phyloP scores from a whole-genome alignment of 2,113 vertebrate species.

The Irena cyanogastra region DNA sequence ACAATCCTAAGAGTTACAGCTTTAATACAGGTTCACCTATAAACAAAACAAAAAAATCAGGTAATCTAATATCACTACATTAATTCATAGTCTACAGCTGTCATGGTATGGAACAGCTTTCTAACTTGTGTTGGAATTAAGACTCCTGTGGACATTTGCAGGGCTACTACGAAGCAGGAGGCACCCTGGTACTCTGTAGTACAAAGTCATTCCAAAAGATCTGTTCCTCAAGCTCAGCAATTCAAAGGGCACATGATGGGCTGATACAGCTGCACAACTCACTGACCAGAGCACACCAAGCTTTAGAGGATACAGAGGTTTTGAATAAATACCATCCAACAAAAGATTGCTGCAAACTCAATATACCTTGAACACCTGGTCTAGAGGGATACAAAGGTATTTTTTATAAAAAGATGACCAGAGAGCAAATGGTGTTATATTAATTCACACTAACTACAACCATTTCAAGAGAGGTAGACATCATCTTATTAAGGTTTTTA shows the following conservation, averaged over 20 bases:
- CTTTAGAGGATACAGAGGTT: not conserved
- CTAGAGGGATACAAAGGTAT: not conserved
- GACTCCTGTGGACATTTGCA: not conserved
- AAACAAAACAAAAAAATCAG: not conserved
- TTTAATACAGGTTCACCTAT: not conserved
- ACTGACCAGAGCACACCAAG: not conserved
- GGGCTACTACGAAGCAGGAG: not conserved
- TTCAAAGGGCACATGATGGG: not conserved
- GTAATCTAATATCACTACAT: not conserved
- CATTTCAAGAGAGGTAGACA: not conserved
- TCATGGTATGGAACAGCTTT: not conserved
- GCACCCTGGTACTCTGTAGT: not conserved
- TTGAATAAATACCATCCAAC: not conserved
- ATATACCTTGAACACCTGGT: not conserved
- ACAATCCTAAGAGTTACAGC: not conserved
- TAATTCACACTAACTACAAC: not conserved
- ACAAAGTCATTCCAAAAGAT: not conserved
- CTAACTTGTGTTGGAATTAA: not conserved
- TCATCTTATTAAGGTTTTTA: not conserved
- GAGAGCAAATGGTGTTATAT: not conserved
- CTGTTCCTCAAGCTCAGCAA: not conserved
- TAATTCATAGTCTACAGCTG: not conserved
- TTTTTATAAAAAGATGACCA: not conserved
- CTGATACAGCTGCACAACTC: not conserved
- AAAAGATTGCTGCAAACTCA: not conserved